Conservation (phyloP, 2,797 vertebrate species). For the Macrochelys suwanniensis region DNA sequence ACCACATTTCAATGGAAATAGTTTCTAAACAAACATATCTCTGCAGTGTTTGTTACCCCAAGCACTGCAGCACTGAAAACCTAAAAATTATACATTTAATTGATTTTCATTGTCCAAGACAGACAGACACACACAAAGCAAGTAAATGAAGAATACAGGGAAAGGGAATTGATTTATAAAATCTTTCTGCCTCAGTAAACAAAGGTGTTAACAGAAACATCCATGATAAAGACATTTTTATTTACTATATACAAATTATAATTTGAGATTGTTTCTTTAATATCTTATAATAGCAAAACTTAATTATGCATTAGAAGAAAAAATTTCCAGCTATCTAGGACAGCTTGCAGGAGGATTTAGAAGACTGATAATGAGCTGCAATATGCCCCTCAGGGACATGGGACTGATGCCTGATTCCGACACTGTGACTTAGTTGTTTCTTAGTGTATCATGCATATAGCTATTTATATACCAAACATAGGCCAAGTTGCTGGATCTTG, state of each 20-base stretch:
- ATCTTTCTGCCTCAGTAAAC: not conserved
- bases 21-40: not conserved
- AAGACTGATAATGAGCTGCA: slow-evolving; percentile 11
- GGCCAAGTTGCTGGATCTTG: not conserved
- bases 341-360: slow-evolving; percentile 36
- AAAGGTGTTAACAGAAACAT: not conserved
- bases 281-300: not conserved
- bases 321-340: slow-evolving; percentile 26
- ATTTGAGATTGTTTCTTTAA: not conserved
- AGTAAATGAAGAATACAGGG: not conserved
- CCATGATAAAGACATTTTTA: not conserved
- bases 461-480: not conserved
- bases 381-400: not conserved
- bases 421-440: not conserved
- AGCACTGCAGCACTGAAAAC: not conserved
- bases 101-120: not conserved
- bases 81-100: not conserved
- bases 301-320: not conserved
- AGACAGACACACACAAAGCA: not conserved
- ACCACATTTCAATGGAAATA: not conserved
- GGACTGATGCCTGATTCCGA: not conserved
- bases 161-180: slow-evolving; percentile 6
- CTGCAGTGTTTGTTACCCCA: not conserved
- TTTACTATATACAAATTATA: not conserved
- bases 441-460: not conserved